Evolutionary conservation across 1,140 invertebrate species (phyloP), one percentile per base, ranked within the genome.

Genomic region (Drosophila lacteicornis): DNA sequence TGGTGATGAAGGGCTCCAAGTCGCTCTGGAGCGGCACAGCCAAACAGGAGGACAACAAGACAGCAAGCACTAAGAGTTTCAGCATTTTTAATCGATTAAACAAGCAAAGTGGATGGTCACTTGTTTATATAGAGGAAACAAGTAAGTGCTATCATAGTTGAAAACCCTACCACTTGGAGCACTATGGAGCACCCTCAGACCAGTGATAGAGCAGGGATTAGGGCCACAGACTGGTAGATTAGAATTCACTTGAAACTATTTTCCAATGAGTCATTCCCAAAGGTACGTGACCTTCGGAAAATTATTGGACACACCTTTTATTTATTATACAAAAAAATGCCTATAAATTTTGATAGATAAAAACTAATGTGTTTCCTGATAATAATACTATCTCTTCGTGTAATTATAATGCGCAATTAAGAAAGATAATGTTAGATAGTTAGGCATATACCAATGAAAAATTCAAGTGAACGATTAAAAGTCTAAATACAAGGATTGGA

Each of bases 1-100:
- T 90, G 22, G 79, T 91, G 2, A 91, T 91, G 7, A 68, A 80
- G 9, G 43, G 27, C 5, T 78, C 63, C 1, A 69, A 9, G 8
- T 68, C 25, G 9, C 4, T 19, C 2, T 43, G 3, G 2, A 61
- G n/a, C 5, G 47, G 30, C 13, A 27, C 40, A 13, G 46, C 73
- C 12, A 36, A 4, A 13, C 47, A 53, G 42, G 38, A 36, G 22
- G 25, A 15, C 6, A 45, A 36, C 17, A 76, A 38, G 13, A 58
- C 4, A 50, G 4, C 45, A 12, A 30, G 0, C 6, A n/a, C 2
- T 1, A 51, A 46, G 3, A 53, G 25, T 3, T 53, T 74, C 15
- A 74, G 30, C 36, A 53, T 69, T 36, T 53, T 33, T 19, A 7
- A 22, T 49, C 19, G 17, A 42, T 33, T 65, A 5, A 30, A 38